Conservation (phyloP, 2,888 invertebrate species). For the Chymomyza caudatula region DNA sequence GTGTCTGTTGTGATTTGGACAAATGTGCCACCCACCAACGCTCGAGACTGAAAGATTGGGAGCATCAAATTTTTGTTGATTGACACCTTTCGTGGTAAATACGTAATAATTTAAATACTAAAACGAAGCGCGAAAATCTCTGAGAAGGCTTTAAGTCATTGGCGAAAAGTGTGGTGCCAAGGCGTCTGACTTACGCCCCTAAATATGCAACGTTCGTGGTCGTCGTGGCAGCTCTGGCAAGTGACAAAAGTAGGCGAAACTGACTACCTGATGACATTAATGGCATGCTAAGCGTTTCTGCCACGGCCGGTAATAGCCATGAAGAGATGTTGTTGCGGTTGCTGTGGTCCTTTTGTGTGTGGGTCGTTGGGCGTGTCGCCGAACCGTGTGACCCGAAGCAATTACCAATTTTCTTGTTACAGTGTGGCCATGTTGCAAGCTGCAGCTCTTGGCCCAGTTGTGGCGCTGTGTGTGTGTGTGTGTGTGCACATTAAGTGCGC, state of each 20-base stretch:
- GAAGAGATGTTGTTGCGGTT: slow-evolving; percentile 62
- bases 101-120: not conserved
- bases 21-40: not conserved
- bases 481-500: slow-evolving; percentile 56
- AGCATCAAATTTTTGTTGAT: slow-evolving; percentile 51
- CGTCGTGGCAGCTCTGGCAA: too few relatives aligned
- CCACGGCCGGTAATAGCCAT: slow-evolving; percentile 38
- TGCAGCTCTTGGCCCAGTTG: slow-evolving; percentile 31
- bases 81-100: slow-evolving; percentile 34
- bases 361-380: slow-evolving; percentile 1
- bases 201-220: not conserved
- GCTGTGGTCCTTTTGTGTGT: slow-evolving; percentile 42
- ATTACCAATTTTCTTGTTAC: slow-evolving; percentile 68
- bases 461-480: slow-evolving; percentile 21
- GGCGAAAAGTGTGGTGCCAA: too few relatives aligned
- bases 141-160: not conserved
- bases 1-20: slow-evolving; percentile 42
- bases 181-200: too few relatives aligned
- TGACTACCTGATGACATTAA: slow-evolving; percentile 46
- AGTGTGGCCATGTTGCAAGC: slow-evolving; percentile 24
- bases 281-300: slow-evolving; percentile 24
- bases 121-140: not conserved
- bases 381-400: slow-evolving; percentile 60
- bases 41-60: not conserved
- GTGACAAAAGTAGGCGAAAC: slow-evolving; percentile 1